Evolutionary conservation across 2,888 invertebrate genomes (phyloP), one percentile per base, ranked within the genome.

Genomic region (Lasioglossum zephyrum): DNA sequence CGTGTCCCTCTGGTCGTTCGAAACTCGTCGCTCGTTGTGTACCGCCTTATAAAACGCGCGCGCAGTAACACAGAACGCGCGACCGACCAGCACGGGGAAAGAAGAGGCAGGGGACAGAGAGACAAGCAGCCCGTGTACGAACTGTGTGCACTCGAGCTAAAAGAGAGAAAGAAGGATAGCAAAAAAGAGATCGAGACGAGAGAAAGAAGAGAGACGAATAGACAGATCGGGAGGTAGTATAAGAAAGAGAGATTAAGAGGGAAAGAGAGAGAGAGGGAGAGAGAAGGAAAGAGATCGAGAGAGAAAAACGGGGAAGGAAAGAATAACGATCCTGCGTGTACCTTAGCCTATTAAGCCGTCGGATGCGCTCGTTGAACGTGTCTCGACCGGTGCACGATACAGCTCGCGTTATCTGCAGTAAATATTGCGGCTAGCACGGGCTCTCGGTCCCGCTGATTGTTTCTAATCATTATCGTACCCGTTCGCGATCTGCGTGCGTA

Each of bases 11-110:
- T 84, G 79, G 79, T 89, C 70, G 88, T 63, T 78, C 82, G 87
- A 77, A 69, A 76, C 88, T 76, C 79, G 89, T 76, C 73, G 87
- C 86, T 77, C 79, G 79, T 85, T 81, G 84, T 83, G 86, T 89
- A 85, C 87, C 91, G 87, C 88, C 91, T 91, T 91, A 89, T 91
- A 90, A 91, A 90, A 91, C 91, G 90, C 84, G 86, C 87, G 89
- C 90, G 86, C 87, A 82, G 90, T 90, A 90, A 82, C 88, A 84
- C 90, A 84, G 86, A 82, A 82, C 82, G 82, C 85, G 87, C 72
- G 86, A 72, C 84, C 73, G n/a, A 82, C 78, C 82, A 66, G 81
- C 74, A 73, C 70, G 47, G 39, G 60, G 79, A 75, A 83, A 66
- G 70, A 74, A 57, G 70, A 70, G n/a, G 57, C 73, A 66, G 75